A percentile compares a stretch with the other conserved stretches of the same genome.
Evolutionary conservation across 2,113 vertebrate species (phyloP).

Genomic region (Stegostoma tigrinum): DNA sequence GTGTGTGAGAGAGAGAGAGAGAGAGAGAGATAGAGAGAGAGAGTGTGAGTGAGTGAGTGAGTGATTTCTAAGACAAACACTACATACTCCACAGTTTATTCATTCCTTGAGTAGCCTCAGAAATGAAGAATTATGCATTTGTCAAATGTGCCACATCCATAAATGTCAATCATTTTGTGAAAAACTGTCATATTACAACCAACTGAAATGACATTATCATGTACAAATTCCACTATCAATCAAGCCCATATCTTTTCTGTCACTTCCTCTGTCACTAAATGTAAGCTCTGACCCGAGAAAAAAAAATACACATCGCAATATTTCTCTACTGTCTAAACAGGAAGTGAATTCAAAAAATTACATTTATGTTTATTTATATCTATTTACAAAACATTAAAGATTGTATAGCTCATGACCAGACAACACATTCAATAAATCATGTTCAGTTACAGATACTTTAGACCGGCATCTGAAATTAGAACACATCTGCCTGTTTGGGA

Average conservation of each 20-base stretch:
- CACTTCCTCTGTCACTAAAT: neutral
- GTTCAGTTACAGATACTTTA: neutral
- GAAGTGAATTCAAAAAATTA: neutral
- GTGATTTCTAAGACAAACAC: neutral
- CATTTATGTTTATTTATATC: neutral
- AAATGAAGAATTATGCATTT: neutral
- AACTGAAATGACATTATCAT: constrained; percentile 17
- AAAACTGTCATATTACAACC: neutral
- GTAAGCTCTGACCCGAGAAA: neutral
- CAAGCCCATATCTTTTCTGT: neutral
- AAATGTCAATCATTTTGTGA: neutral
- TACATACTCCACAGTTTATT: neutral
- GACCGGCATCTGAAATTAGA: neutral
- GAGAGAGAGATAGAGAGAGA: too few species aligned
- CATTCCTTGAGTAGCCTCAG: neutral
- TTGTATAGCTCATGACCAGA: neutral
- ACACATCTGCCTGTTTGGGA: too few species aligned
- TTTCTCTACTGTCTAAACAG: neutral
- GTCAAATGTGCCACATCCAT: constrained; percentile 17
- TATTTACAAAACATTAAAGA: neutral
- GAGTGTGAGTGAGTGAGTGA: neutral
- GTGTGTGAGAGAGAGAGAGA: neutral
- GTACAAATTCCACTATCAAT: neutral
- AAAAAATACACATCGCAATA: neutral
- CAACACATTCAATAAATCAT: neutral